phyloP scores from a whole-genome alignment of 2,797 vertebrate genomes.

The Merluccius polli region DNA sequence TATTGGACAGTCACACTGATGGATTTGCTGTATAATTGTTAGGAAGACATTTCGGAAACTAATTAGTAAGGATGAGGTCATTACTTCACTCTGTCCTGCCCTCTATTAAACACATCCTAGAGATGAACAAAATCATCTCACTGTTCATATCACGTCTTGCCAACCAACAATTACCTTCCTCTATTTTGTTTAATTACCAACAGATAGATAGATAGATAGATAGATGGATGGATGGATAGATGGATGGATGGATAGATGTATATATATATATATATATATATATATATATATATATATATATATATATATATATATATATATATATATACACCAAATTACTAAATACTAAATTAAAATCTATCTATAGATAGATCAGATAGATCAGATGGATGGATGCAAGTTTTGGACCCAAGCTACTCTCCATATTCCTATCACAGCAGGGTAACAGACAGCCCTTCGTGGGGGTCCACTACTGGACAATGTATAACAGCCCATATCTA shows the following conservation, averaged over 20 bases:
- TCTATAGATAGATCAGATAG: too few species aligned
- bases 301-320: too few species aligned
- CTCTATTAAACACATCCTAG: slow-evolving; percentile 34
- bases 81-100: slow-evolving; percentile 36
- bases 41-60: slow-evolving; percentile 23
- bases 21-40: slow-evolving; percentile 35
- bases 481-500: slow-evolving; percentile 51
- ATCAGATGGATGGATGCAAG: too few species aligned
- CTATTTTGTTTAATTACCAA: slow-evolving; percentile 2
- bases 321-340: too few species aligned
- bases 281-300: too few species aligned
- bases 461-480: slow-evolving; percentile 29
- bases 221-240: neutral
- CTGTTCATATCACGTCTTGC: slow-evolving; percentile 17
- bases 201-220: neutral
- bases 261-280: too few species aligned
- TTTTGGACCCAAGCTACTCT: neutral
- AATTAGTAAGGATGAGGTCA: slow-evolving; percentile 38
- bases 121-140: slow-evolving; percentile 40
- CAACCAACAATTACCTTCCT: slow-evolving; percentile 15
- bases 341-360: too few species aligned
- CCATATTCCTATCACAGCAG: slow-evolving; percentile 22
- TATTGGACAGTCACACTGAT: slow-evolving; percentile 23
- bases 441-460: slow-evolving; percentile 27
- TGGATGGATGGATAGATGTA: neutral